Conservation (phyloP, 2,113 vertebrate genomes). For the Colinus virginianus region DNA sequence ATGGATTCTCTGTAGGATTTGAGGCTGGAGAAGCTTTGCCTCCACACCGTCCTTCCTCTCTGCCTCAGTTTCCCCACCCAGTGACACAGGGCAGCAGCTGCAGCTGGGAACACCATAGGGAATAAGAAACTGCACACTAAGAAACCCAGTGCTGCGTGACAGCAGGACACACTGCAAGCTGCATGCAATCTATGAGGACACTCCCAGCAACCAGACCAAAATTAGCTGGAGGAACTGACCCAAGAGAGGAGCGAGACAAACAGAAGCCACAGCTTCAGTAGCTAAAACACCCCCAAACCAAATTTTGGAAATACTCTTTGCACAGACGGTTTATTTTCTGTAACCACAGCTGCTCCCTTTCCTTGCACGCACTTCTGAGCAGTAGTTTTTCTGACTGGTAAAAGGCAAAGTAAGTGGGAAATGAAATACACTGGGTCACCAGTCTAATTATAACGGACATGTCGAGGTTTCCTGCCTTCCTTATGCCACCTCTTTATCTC, state of each 20-base stretch:
- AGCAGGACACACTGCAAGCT: not conserved
- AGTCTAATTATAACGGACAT: not conserved
- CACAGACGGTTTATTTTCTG: not conserved
- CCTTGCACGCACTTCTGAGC: not conserved
- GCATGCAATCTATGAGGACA: not conserved
- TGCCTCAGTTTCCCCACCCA: not conserved
- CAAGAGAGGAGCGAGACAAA: not conserved
- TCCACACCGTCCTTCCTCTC: not conserved
- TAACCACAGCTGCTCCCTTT: not conserved
- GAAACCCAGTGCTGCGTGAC: not conserved
- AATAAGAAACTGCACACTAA: not conserved
- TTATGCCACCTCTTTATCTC: not conserved
- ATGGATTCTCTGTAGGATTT: not conserved
- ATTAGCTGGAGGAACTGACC: not conserved
- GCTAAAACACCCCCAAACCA: not conserved
- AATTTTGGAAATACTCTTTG: not conserved
- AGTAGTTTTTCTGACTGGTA: not conserved
- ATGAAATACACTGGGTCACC: not conserved
- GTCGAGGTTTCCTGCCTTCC: not conserved
- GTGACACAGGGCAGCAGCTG: not conserved
- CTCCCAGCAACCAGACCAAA: not conserved
- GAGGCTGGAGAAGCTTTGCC: not conserved
- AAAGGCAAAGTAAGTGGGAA: not conserved
- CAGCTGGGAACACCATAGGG: fast-evolving
- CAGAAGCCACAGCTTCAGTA: not conserved